Conservation (phyloP, 2,113 vertebrate species). For the Anthoscopus minutus region DNA sequence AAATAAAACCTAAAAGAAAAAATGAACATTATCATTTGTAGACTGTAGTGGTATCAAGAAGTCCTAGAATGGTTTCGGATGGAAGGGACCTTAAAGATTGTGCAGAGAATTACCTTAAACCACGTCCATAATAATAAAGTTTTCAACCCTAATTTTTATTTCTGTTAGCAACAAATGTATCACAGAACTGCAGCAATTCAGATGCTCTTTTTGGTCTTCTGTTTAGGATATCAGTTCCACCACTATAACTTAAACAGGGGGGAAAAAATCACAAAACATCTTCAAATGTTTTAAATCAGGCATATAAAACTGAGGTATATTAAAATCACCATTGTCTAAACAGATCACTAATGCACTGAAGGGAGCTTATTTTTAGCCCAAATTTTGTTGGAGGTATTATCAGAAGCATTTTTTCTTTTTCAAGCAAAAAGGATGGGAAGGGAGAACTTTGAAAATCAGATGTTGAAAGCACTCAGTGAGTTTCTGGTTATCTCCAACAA, state of each 20-base stretch:
- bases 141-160: not conserved
- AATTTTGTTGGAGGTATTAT: not conserved
- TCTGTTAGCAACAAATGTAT: not conserved
- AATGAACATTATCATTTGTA: not conserved
- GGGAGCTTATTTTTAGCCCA: not conserved
- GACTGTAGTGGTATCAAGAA: not conserved
- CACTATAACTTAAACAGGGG: accelerated
- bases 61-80: not conserved
- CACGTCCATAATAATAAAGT: not conserved
- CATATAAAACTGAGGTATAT: not conserved
- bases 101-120: not conserved
- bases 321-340: not conserved
- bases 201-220: not conserved
- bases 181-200: not conserved
- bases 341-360: not conserved
- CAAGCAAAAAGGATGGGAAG: not conserved
- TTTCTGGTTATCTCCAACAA: not conserved
- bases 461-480: not conserved
- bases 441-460: not conserved
- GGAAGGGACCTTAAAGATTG: not conserved
- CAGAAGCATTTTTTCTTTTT: not conserved
- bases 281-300: not conserved
- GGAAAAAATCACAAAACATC: not conserved
- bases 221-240: not conserved
- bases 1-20: not conserved